A percentile compares a stretch with the other conserved stretches of the same genome.
Conservation (phyloP, 2,888 invertebrate species). For the Trissoscelio sp. region DNA sequence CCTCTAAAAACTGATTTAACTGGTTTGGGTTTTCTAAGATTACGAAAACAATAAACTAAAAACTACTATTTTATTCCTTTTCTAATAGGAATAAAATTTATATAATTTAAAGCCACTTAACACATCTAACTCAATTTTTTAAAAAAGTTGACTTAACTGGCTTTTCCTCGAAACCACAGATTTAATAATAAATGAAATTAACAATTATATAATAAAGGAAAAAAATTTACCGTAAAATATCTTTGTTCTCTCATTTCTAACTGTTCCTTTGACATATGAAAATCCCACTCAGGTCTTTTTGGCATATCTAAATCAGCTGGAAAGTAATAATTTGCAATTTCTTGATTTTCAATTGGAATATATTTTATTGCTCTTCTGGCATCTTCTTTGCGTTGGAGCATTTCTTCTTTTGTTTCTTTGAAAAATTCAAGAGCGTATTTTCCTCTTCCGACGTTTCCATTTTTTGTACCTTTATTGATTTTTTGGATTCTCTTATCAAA, state of each 20-base stretch:
- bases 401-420: slow-evolving; percentile 90
- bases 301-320: slow-evolving; percentile 90
- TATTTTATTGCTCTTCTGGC: slow-evolving; percentile 86
- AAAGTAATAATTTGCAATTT: slow-evolving; percentile 89
- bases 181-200: too few species aligned
- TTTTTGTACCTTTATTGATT: slow-evolving; percentile 87
- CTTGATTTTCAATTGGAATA: slow-evolving; percentile 86
- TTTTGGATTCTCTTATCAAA: slow-evolving; percentile 84
- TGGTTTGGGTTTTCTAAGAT: too few species aligned
- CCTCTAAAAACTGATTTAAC: too few species aligned
- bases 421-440: slow-evolving; percentile 93
- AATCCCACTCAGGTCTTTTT: slow-evolving; percentile 93
- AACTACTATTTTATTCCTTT: too few species aligned
- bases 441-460: slow-evolving; percentile 85
- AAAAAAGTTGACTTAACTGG: too few species aligned
- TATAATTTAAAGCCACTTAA: too few species aligned
- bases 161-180: too few species aligned
- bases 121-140: too few species aligned
- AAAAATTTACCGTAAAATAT: slow-evolving; percentile 90
- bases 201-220: too few species aligned
- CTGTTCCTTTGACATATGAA: slow-evolving; percentile 88
- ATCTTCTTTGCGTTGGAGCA: slow-evolving; percentile 88
- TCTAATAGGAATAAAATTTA: too few species aligned
- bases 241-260: slow-evolving; percentile 92
- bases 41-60: too few species aligned